Conservation (phyloP, 2,113 vertebrate genomes). For the Mormyrus iriodes region DNA sequence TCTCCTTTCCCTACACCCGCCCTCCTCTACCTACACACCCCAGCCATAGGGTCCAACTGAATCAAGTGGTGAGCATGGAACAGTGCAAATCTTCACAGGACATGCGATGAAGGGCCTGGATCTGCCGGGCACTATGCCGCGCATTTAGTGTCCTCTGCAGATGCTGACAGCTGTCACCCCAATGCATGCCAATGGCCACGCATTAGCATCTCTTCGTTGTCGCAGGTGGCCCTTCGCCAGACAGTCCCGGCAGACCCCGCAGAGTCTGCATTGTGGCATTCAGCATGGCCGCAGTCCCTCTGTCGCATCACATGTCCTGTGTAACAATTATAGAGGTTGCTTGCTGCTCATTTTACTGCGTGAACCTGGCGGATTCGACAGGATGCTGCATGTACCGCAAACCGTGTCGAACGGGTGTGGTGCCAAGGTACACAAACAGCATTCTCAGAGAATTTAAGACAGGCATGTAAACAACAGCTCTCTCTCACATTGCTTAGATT, state of each 20-base stretch:
- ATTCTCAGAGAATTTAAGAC: constrained; percentile 33
- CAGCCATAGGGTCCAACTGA: constrained; percentile 25
- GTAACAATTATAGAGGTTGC: constrained; percentile 35
- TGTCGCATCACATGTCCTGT: constrained; percentile 37
- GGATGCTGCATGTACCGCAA: constrained; percentile 23
- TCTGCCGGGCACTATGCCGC: constrained; percentile 16
- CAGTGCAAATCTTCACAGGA: constrained; percentile 54
- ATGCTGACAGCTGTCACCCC: background rate
- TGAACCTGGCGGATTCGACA: constrained; percentile 29
- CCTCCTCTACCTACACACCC: background rate
- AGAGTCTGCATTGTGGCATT: background rate
- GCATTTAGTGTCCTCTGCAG: background rate
- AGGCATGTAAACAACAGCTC: constrained; percentile 46
- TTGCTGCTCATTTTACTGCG: constrained; percentile 29
- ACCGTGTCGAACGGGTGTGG: constrained; percentile 27
- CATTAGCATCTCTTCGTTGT: background rate
- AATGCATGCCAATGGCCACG: background rate
- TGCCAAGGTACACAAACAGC: constrained; percentile 25
- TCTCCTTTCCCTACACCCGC: constrained; percentile 8
- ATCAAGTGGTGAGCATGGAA: constrained; percentile 36
- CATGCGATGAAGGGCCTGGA: constrained; percentile 25
- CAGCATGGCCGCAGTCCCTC: constrained; percentile 9
- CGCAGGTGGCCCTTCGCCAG: background rate
- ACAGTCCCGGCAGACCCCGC: background rate
- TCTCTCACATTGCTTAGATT: constrained; percentile 2